Evolutionary conservation across 30 jellyfish, hydroid and myxozoan species (phyloP), one percentile per base, ranked within the genome.

Genomic region (Nemopilema nomurai): DNA sequence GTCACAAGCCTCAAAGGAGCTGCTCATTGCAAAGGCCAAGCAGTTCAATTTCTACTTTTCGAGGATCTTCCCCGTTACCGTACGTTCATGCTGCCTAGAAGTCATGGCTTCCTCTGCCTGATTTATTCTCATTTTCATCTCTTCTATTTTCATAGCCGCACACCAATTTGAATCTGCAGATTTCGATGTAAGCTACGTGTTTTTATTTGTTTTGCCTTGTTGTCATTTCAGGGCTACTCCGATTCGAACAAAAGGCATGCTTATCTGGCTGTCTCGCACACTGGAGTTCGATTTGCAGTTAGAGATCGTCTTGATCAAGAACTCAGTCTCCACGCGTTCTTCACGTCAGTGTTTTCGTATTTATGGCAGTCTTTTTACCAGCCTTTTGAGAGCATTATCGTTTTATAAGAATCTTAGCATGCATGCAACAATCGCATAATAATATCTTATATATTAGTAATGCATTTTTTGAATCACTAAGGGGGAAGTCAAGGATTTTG

Each of bases 251-350:
- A 68, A 50, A 62, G 20, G 8, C 87, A 89, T 51, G 78, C 86
- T 20, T 92, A 81, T 71, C 68, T 92, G 41, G 97, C 98, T 1
- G 87, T 92, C 22, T 87, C 98, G 20, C 98, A 87, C 71, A 68
- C 92, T 3, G 98, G 98, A 28, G 69, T 92, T 29, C 68, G 97
- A 71, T 92, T 92, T 75, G 98, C 96, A 28, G 89, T 85, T 1
- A 68, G 98, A 57, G 82, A 80, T 51, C 62, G 88, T 25, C 87
- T 87, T 27, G 97, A 92, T 49, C 92, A 92, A 26, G 97, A 87
- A 41, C 88, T 92, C 27, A 69, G 49, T 6, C 62, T 90, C 31
- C 87, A 90, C 49, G 83, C 89, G 9, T 96, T 86, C 82, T 71
- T 91, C 89, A 76, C 82, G 98, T 91, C 75, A 86, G 93, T 31